These are phyloP conservation scores for Zoanthus gigantus DNA, from an alignment of 92 coral and sea anemone species.

Conservation along the genomic window DNA sequence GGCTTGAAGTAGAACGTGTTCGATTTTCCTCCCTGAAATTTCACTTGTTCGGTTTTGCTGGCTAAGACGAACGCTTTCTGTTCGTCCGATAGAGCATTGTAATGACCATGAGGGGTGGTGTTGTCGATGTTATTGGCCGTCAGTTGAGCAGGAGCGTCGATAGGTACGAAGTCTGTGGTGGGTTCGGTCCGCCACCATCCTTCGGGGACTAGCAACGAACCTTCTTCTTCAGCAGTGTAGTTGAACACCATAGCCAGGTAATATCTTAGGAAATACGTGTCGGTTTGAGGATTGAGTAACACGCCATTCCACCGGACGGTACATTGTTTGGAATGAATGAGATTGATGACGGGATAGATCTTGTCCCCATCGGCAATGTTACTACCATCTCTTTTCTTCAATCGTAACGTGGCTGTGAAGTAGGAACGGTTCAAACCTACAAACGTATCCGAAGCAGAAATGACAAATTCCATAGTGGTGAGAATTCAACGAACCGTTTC, in stretches of 20 bases:
- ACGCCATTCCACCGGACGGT: not conserved
- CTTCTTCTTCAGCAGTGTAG: not conserved
- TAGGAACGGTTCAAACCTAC: not conserved
- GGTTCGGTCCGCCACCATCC: too few relatives aligned
- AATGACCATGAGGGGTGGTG: too few relatives aligned
- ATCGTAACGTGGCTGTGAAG: not conserved
- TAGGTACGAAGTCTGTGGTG: too few relatives aligned
- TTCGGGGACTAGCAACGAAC: not conserved
- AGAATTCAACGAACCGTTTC: not conserved
- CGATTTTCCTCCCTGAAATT: too few relatives aligned
- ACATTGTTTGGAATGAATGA: not conserved
- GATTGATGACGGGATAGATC: not conserved
- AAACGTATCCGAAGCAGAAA: not conserved
- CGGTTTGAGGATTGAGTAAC: too few relatives aligned
- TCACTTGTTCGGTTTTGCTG: too few relatives aligned
- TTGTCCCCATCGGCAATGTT: not conserved
- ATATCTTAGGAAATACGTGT: not conserved
- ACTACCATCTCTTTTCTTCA: not conserved
- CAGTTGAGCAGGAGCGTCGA: too few relatives aligned
- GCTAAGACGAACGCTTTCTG: too few relatives aligned
- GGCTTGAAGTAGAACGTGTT: too few relatives aligned
- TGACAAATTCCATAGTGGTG: not conserved
- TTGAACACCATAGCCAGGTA: not conserved
- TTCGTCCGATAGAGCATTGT: too few relatives aligned
- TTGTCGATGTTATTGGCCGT: too few relatives aligned